These are phyloP conservation scores for Drosophila kurseongensis DNA, from an alignment of 1,140 invertebrate species.

Conservation along the genomic window DNA sequence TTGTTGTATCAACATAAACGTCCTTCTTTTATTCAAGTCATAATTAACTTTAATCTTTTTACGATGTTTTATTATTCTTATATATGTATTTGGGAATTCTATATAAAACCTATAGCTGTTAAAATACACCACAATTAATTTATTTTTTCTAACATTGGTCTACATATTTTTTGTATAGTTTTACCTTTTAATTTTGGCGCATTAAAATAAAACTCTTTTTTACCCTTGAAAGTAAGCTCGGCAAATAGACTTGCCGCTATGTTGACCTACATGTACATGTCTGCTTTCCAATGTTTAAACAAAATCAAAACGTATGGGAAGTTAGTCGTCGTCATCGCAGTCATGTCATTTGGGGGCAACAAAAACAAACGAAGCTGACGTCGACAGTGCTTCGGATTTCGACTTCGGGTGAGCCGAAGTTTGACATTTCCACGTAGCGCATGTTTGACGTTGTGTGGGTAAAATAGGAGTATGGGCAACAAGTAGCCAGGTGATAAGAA, in stretches of 20 bases:
- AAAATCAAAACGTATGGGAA: constrained; percentile 38
- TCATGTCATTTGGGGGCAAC: constrained; percentile 47
- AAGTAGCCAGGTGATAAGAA: constrained; percentile 74
- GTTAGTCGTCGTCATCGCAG: constrained; percentile 17
- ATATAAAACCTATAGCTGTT: too few relatives aligned
- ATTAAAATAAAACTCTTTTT: not conserved
- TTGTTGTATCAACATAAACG: too few relatives aligned
- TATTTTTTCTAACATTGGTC: too few relatives aligned
- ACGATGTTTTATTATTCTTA: too few relatives aligned
- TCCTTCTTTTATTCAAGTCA: too few relatives aligned
- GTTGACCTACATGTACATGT: constrained; percentile 66
- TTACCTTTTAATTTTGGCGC: not conserved
- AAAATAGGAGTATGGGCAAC: constrained; percentile 66
- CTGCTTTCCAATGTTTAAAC: constrained; percentile 30
- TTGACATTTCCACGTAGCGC: constrained; percentile 77
- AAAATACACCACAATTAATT: too few relatives aligned
- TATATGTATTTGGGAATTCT: too few relatives aligned
- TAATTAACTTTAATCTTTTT: too few relatives aligned
- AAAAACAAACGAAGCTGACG: constrained; percentile 66
- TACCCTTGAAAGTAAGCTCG: constrained; percentile 7
- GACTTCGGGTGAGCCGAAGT: constrained; percentile 62
- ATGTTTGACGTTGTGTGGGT: constrained; percentile 37
- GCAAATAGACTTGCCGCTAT: constrained; percentile 25
- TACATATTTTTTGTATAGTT: not conserved
- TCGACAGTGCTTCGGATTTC: constrained; percentile 26